Percentiles rank a stretch among this genome's conserved stretches.
Evolutionary conservation across 2,888 invertebrate genomes (phyloP).

Genomic region (Acholoe squamosa): DNA sequence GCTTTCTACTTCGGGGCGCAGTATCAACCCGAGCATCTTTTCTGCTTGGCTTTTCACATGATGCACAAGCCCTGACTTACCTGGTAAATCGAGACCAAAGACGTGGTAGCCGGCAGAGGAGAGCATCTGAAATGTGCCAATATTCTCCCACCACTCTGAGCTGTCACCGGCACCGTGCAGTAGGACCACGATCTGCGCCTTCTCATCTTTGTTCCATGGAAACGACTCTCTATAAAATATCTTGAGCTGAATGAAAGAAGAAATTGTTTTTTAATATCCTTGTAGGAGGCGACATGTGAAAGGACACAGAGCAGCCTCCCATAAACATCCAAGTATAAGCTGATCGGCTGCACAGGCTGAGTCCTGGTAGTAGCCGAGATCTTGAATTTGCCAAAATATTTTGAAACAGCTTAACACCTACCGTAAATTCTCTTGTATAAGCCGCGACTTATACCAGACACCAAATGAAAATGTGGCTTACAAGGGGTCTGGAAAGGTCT

Average conservation of each 20-base stretch:
- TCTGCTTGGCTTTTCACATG: too few relatives aligned
- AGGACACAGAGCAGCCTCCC: not conserved
- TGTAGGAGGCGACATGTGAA: not conserved
- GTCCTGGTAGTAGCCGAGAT: not conserved
- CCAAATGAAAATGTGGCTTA: too few relatives aligned
- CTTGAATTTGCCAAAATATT: not conserved
- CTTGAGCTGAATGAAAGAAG: slow-evolving; percentile 54
- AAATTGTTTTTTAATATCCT: too few relatives aligned
- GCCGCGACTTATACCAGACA: not conserved
- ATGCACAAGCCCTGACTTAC: slow-evolving; percentile 73
- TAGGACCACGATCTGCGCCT: slow-evolving; percentile 78
- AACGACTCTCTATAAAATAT: slow-evolving; percentile 61
- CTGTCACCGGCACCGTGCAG: slow-evolving; percentile 84
- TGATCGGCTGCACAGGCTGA: not conserved
- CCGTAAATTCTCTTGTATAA: too few relatives aligned
- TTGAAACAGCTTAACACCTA: too few relatives aligned
- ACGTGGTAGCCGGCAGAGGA: slow-evolving; percentile 83
- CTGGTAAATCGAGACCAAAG: slow-evolving; percentile 84
- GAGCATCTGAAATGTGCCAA: slow-evolving; percentile 82
- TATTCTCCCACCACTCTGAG: slow-evolving; percentile 83
- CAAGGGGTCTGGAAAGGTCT: too few relatives aligned
- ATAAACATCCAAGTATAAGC: not conserved
- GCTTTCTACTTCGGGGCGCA: too few relatives aligned
- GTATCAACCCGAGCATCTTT: too few relatives aligned
- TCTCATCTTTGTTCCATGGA: slow-evolving; percentile 38